Evolutionary conservation across 1,140 invertebrate species (phyloP).

Genomic region (Holcopasites calliopsidis): DNA sequence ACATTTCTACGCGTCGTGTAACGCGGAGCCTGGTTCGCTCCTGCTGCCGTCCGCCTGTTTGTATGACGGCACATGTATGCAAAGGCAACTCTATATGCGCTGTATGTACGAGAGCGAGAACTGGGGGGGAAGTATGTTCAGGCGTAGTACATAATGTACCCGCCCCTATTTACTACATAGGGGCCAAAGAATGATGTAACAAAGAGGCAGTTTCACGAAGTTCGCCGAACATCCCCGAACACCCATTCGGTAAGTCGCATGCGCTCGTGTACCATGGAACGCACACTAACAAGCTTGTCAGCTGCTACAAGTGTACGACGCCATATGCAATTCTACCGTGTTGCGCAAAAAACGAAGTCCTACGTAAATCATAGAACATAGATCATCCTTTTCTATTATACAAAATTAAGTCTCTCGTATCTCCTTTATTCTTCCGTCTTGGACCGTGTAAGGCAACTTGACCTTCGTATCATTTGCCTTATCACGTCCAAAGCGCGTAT

Average conservation of each 20-base stretch:
- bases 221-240: conserved; percentile 67
- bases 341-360: conserved; percentile 51
- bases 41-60: conserved; percentile 31
- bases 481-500: neutral
- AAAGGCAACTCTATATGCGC: conserved; percentile 52
- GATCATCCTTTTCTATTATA: conserved; percentile 5
- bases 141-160: conserved; percentile 67
- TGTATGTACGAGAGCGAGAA: conserved; percentile 49
- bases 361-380: conserved; percentile 41
- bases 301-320: conserved; percentile 68
- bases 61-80: conserved; percentile 33
- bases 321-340: conserved; percentile 75
- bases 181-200: conserved; percentile 75
- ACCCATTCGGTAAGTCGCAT: conserved; percentile 53
- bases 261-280: conserved; percentile 41
- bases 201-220: conserved; percentile 71
- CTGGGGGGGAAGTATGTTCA: conserved; percentile 60
- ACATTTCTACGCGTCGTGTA: conserved; percentile 52
- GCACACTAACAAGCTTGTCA: conserved; percentile 64
- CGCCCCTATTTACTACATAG: conserved; percentile 67
- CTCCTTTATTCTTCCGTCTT: neutral
- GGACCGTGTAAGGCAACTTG: neutral
- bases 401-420: neutral
- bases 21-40: conserved; percentile 37
- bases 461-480: neutral